phyloP scores from a whole-genome alignment of 2,888 invertebrate genomes.

The Cynaeus angustus region DNA sequence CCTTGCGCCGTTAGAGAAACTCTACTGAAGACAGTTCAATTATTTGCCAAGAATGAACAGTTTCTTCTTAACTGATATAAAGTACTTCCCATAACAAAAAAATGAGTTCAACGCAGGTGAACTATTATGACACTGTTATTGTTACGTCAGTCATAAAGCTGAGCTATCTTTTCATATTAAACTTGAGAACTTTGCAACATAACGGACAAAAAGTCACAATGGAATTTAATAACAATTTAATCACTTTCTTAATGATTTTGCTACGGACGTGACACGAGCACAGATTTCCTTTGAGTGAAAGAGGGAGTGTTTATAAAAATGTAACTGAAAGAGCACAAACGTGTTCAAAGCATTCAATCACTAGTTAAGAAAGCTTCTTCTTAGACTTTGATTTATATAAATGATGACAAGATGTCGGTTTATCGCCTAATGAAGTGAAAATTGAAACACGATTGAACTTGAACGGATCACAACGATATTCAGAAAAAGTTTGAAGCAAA shows the following conservation, averaged over 20 bases:
- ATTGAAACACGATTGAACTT: conserved; percentile 15
- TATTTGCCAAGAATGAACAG: not conserved
- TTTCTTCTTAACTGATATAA: not conserved
- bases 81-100: not conserved
- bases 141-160: not conserved
- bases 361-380: not conserved
- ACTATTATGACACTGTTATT: not conserved
- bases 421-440: conserved; percentile 25
- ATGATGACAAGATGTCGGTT: conserved; percentile 13
- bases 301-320: conserved; percentile 10
- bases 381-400: not conserved
- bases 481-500: no score
- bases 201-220: conserved; percentile 7
- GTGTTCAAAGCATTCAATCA: conserved; percentile 6
- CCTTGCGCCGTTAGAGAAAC: not conserved
- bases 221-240: conserved; percentile 33
- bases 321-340: conserved; percentile 12
- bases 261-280: conserved; percentile 7
- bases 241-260: conserved; percentile 25
- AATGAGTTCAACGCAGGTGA: not conserved
- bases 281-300: conserved; percentile 16
- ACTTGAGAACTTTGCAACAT: conserved; percentile 7
- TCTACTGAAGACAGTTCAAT: not conserved
- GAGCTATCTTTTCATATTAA: conserved; percentile 11
- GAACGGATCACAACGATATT: no score